Evolutionary conservation across 2,113 vertebrate species (phyloP).

Genomic region (Xerus inauris): DNA sequence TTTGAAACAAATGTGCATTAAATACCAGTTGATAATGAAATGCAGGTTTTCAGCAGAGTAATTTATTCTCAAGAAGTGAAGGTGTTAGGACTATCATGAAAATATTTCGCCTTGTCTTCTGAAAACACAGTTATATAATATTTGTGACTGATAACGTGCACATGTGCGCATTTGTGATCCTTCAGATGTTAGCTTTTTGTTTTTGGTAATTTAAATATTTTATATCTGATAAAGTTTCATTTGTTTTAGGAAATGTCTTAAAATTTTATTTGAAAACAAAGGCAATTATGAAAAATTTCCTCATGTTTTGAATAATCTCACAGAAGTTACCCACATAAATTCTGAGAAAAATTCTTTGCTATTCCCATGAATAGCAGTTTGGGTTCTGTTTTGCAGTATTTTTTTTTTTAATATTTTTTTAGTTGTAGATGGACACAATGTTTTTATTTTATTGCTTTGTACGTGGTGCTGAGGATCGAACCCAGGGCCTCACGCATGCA

Average conservation of each 20-base stretch:
- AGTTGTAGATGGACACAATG: too few species aligned
- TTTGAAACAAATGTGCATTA: not conserved
- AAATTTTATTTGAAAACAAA: conserved; percentile 56
- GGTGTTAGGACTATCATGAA: not conserved
- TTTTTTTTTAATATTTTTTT: too few species aligned
- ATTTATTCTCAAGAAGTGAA: conserved; percentile 9
- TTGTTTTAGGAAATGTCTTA: conserved; percentile 41
- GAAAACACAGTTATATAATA: not conserved
- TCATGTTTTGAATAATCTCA: conserved; percentile 23
- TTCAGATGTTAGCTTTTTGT: not conserved
- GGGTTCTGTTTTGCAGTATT: conserved; percentile 39
- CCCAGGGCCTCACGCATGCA: too few species aligned
- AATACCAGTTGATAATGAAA: conserved; percentile 1
- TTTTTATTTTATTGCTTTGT: too few species aligned
- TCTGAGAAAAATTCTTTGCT: conserved; percentile 26
- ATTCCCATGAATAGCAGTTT: conserved; percentile 7
- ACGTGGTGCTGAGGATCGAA: too few species aligned
- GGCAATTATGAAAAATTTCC: conserved; percentile 26
- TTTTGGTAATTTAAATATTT: conserved; percentile 50
- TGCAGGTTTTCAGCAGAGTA: not conserved
- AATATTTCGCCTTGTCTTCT: conserved; percentile 5
- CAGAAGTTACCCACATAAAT: not conserved
- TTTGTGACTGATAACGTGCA: not conserved
- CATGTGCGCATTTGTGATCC: not conserved
- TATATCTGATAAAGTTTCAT: conserved; percentile 39